Evolutionary conservation across 2,113 vertebrate species (phyloP).

Genomic region (Pachypanchax playfairii): DNA sequence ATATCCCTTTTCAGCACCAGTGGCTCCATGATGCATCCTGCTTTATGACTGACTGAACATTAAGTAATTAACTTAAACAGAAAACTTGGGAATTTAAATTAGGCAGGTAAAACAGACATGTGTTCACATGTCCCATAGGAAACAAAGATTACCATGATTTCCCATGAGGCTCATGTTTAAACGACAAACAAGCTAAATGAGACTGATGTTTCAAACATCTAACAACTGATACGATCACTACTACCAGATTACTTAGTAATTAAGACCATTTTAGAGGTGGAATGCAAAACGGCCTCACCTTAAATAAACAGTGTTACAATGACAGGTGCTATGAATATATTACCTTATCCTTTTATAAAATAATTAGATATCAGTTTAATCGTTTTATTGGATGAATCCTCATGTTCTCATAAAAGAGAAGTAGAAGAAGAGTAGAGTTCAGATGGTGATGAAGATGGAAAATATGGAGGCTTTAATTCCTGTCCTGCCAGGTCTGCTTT

Average conservation of each 20-base stretch:
- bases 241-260: neutral
- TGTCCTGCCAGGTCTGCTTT: too few species aligned
- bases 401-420: too few species aligned
- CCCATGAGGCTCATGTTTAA: neutral
- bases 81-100: conserved; percentile 4
- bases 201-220: neutral
- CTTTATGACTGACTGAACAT: conserved; percentile 19
- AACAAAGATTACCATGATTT: neutral
- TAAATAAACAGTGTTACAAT: neutral
- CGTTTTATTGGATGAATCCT: neutral
- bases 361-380: too few species aligned
- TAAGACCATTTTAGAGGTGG: neutral
- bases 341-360: too few species aligned
- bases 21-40: neutral
- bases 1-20: conserved; percentile 37
- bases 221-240: neutral
- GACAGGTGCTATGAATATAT: neutral
- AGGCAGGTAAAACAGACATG: neutral
- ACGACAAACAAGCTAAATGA: conserved; percentile 5
- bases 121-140: conserved; percentile 2
- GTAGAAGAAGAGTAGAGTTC: too few species aligned
- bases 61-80: conserved; percentile 37
- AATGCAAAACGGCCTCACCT: neutral
- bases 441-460: too few species aligned
- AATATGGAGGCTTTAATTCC: too few species aligned